Evolutionary conservation across 2,113 vertebrate genomes (phyloP), one percentile per base, ranked within the genome.

Genomic region (Eulemur rufifrons): DNA sequence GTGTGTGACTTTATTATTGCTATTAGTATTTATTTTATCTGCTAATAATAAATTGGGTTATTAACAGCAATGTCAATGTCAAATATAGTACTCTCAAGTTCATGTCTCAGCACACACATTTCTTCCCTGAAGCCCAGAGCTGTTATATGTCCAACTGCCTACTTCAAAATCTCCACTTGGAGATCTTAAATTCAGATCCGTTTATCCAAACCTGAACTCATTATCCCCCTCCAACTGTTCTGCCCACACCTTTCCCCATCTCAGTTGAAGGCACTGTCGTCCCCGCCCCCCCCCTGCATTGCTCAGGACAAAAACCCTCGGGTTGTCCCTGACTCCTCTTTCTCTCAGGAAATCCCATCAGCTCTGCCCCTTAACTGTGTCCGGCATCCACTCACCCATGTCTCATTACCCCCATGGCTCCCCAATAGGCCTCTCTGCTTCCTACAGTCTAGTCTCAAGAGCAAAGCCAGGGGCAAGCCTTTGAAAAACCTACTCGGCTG

Each of bases 1-100:
- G 42, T 81, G 5, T 27, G 45, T 34, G 63, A 59, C 45, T 86
- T 56, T 83, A 77, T 91, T 85, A 45, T 77, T 42, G 54, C 69
- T 74, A 27, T 85, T 80, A 92, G 20, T 92, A 42, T 87, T 91
- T 90, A 39, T 84, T 94, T 83, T 76, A 91, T 56, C 23, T 42
- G 20, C 52, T 63, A 91, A 34, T 66, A 74, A 63, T 78, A 78
- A 47, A 45, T 80, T 87, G 29, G 64, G 11, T 61, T 71, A 69
- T 64, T 88, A 59, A 39, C 10, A 96, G 64, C 6, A 32, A 7
- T 63, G 2, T 69, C n/a, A 76, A 7, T n/a, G 1, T 71, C 77
- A 71, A 39, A 56, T 69, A n/a, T 50, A 56, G 87, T 32, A 59
- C 20, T 69, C 74, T 73, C 15, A 34, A n/a, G 78, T 50, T 66